Evolutionary conservation across 2,888 invertebrate species (phyloP).

Genomic region (Xanthia icteritia): DNA sequence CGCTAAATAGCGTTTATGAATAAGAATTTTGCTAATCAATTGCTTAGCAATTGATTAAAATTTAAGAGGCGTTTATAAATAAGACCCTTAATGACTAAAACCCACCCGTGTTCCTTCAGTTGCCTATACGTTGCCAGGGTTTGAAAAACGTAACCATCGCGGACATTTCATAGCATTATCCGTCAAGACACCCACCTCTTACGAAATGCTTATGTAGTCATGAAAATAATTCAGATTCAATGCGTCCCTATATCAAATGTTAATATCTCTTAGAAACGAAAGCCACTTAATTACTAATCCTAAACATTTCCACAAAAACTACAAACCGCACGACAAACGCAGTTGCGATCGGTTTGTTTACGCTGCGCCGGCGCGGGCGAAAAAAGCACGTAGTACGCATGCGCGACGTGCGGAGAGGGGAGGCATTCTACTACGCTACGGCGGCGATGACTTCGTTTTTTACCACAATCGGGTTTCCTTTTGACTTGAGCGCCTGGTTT

Average conservation of each 20-base stretch:
- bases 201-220: neutral
- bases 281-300: constrained; percentile 36
- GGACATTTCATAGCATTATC: neutral
- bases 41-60: too few species aligned
- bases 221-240: neutral
- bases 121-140: too few species aligned
- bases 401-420: constrained; percentile 69
- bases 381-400: constrained; percentile 85
- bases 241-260: neutral
- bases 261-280: constrained; percentile 3
- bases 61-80: too few species aligned
- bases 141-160: neutral
- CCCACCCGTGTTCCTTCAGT: too few species aligned
- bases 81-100: too few species aligned
- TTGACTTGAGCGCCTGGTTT: constrained; percentile 83
- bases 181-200: neutral
- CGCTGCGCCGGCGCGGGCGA: constrained; percentile 67
- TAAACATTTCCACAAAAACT: constrained; percentile 49
- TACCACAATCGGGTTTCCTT: constrained; percentile 84
- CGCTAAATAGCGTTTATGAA: too few species aligned
- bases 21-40: too few species aligned
- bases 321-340: constrained; percentile 70
- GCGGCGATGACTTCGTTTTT: constrained; percentile 77
- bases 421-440: constrained; percentile 83
- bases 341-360: constrained; percentile 73